Percentiles rank a stretch among this genome's conserved stretches.
These are phyloP conservation scores for Watsonalla cultraria DNA, from an alignment of 2,888 invertebrate species.

Conservation along the genomic window DNA sequence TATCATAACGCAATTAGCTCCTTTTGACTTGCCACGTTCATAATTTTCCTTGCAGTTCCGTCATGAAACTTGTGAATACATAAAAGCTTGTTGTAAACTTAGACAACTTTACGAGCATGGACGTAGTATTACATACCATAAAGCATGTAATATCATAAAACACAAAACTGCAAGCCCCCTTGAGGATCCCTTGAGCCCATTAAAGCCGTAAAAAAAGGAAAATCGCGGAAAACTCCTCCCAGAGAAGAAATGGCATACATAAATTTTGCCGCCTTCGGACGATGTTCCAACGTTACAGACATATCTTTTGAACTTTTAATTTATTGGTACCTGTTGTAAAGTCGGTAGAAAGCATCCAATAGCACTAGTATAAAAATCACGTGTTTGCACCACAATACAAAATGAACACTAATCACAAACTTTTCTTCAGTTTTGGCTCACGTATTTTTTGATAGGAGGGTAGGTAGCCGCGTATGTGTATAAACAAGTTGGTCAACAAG, in stretches of 20 bases:
- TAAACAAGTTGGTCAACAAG: slow-evolving; percentile 20
- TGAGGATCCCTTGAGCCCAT: slow-evolving; percentile 50
- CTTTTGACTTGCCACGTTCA: slow-evolving; percentile 30
- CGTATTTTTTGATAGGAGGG: background rate
- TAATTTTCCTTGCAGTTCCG: background rate
- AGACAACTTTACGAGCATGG: no score
- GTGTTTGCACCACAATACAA: background rate
- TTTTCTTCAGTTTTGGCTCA: background rate
- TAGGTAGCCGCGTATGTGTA: slow-evolving; percentile 3
- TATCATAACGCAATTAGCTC: slow-evolving; percentile 39
- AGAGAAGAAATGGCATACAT: slow-evolving; percentile 60
- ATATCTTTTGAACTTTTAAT: slow-evolving; percentile 46
- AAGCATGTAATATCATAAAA: slow-evolving; percentile 51
- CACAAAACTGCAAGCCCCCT: slow-evolving; percentile 45
- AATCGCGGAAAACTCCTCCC: slow-evolving; percentile 50
- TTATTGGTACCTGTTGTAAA: slow-evolving; percentile 14
- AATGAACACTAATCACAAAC: background rate
- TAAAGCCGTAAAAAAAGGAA: slow-evolving; percentile 53
- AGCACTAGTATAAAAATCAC: background rate
- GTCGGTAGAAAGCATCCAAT: background rate
- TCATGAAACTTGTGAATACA: background rate
- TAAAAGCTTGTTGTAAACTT: background rate
- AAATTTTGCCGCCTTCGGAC: slow-evolving; percentile 56
- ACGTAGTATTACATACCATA: background rate
- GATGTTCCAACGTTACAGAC: slow-evolving; percentile 48